phyloP scores from a whole-genome alignment of 2,888 invertebrate genomes.

The Pammene aurita region DNA sequence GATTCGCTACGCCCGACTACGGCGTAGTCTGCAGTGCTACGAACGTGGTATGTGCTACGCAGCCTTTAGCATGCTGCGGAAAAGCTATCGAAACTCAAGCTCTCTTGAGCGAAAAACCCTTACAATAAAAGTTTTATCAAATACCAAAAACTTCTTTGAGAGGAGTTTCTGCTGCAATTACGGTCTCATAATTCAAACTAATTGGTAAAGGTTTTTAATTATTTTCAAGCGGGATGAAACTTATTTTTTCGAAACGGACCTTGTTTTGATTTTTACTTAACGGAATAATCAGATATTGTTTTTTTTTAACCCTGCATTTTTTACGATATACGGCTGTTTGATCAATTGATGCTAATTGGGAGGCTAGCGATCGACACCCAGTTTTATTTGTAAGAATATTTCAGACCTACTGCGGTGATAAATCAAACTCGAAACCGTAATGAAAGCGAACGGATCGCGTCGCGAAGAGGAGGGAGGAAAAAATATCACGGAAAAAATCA shows the following conservation, averaged over 20 bases:
- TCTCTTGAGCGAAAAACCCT: neutral
- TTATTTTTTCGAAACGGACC: neutral
- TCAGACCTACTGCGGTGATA: conserved; percentile 81
- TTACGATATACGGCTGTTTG: conserved; percentile 55
- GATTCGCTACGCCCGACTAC: conserved; percentile 50
- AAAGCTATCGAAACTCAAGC: neutral
- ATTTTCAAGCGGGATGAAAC: neutral
- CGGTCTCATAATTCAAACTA: conserved; percentile 17
- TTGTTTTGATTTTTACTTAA: neutral
- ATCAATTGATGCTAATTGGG: conserved; percentile 80
- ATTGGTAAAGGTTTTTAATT: neutral
- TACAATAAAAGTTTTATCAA: conserved; percentile 23
- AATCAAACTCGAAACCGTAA: conserved; percentile 84
- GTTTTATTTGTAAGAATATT: conserved; percentile 79
- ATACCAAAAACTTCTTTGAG: conserved; percentile 21
- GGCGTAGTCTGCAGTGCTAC: conserved; percentile 62
- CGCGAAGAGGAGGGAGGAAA: conserved; percentile 82
- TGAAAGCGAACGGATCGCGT: conserved; percentile 84
- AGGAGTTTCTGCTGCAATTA: conserved; percentile 23
- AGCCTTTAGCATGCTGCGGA: conserved; percentile 37
- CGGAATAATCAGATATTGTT: neutral
- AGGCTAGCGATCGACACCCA: conserved; percentile 79
- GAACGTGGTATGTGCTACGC: conserved; percentile 39
- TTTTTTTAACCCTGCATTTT: conserved; percentile 43
- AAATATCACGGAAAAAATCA: conserved; percentile 84